Evolutionary conservation across 1,140 invertebrate species (phyloP).

Genomic region (Zaprionus kolodkinae): DNA sequence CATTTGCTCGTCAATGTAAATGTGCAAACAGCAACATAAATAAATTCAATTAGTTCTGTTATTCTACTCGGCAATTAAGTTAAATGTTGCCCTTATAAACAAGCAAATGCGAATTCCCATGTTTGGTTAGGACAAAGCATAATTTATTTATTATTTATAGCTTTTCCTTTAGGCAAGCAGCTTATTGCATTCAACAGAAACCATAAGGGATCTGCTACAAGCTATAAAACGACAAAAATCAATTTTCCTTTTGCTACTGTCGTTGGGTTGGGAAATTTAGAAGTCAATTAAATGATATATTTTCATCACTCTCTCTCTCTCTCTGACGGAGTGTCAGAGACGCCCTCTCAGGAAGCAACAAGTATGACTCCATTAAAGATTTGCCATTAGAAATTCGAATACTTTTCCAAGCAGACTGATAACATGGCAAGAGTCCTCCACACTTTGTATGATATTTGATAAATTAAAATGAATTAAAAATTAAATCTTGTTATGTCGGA

Average conservation of each 20-base stretch:
- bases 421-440: neutral
- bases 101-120: conserved; percentile 18
- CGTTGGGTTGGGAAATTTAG: neutral
- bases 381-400: neutral
- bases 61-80: conserved; percentile 51
- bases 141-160: conserved; percentile 35
- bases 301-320: neutral
- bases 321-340: neutral
- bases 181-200: neutral
- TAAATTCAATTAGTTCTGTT: conserved; percentile 58
- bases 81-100: conserved; percentile 17
- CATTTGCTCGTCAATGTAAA: conserved; percentile 64
- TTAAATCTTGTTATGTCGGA: too few relatives aligned
- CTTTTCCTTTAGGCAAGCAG: neutral
- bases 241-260: conserved; percentile 1
- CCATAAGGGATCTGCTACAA: too few relatives aligned
- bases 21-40: conserved; percentile 41
- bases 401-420: neutral
- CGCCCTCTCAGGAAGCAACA: neutral
- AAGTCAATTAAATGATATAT: neutral
- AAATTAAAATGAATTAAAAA: too few relatives aligned
- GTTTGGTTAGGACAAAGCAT: conserved; percentile 23
- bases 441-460: neutral
- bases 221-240: neutral
- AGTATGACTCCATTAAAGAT: neutral